Evolutionary conservation across 2,113 vertebrate genomes (phyloP), one percentile per base, ranked within the genome.

Genomic region (Clinocottus analis): DNA sequence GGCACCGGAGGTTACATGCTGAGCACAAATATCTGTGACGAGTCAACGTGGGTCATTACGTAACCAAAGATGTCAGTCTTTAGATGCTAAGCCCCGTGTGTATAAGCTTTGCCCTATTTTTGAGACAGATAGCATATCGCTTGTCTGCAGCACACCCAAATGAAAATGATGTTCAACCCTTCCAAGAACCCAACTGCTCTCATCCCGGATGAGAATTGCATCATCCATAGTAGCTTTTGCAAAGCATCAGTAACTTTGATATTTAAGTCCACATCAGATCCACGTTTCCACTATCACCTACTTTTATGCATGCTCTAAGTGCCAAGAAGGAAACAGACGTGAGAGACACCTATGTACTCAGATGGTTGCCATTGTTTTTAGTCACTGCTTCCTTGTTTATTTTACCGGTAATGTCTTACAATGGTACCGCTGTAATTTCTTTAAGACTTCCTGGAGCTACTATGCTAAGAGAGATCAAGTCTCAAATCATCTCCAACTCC

Each of bases 81-180:
- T 56, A 59, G 23, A 60, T 76, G 79, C 82, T 75, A n/a, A 74
- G 53, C 81, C 79, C 79, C 21, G 51, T 63, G 61, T 23, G 69
- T 35, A 11, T 5, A 39, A 39, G 58, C 55, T 3, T 7, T 19
- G 41, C 16, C 13, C 72, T 90, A 80, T 79, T 80, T 61, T 11
- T 0, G n/a, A n/a, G 27, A 67, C 58, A 83, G 92, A 93, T 93
- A 93, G 19, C 80, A 23, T 93, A 93, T 92, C 92, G 1, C 14
- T 58, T 1, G 0, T 72, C 49, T 82, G 74, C 86, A 91, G 77
- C 73, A 14, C 51, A 25, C 23, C 72, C 13, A 21, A 37, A 77
- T 72, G 23, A 5, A 6, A 53, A 53, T 8, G 17, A 72, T 58
- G 79, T 7, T 35, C n/a, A 35, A 16, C 51, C 79, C 62, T 27